Evolutionary conservation across 1,140 invertebrate species (phyloP).

Genomic region (Aphaenogaster ashmeadi): DNA sequence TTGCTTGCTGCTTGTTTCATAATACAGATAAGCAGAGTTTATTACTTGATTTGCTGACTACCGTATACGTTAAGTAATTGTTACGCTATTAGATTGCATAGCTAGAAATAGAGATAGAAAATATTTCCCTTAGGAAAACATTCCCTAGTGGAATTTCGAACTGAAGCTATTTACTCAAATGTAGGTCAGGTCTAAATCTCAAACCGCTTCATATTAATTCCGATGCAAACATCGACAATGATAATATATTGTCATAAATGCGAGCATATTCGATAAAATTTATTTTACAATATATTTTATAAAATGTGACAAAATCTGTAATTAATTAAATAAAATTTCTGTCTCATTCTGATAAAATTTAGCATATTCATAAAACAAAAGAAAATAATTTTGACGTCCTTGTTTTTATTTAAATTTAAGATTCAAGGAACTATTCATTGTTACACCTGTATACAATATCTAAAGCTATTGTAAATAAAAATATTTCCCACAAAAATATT

Average conservation of each 20-base stretch:
- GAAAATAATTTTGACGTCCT: not conserved
- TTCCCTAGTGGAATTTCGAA: not conserved
- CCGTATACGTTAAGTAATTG: not conserved
- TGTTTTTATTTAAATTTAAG: not conserved
- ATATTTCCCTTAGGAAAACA: not conserved
- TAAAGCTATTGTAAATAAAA: not conserved
- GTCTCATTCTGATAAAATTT: not conserved
- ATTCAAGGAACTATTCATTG: not conserved
- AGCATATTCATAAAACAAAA: not conserved
- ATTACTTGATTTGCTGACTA: not conserved
- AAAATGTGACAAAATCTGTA: not conserved
- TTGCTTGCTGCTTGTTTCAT: not conserved
- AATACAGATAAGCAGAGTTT: not conserved
- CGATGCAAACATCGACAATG: not conserved
- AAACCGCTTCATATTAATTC: not conserved
- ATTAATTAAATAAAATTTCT: not conserved
- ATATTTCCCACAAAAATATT: not conserved
- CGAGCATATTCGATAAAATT: not conserved
- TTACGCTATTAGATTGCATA: not conserved
- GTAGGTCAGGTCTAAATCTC: conserved; percentile 13
- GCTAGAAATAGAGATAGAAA: conserved; percentile 18
- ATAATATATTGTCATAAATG: not conserved
- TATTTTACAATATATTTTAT: not conserved
- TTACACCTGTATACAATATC: not conserved
- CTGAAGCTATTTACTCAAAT: conserved; percentile 3